phyloP scores from a whole-genome alignment of 2,113 vertebrate species.

The Grammomys dolichurus region DNA sequence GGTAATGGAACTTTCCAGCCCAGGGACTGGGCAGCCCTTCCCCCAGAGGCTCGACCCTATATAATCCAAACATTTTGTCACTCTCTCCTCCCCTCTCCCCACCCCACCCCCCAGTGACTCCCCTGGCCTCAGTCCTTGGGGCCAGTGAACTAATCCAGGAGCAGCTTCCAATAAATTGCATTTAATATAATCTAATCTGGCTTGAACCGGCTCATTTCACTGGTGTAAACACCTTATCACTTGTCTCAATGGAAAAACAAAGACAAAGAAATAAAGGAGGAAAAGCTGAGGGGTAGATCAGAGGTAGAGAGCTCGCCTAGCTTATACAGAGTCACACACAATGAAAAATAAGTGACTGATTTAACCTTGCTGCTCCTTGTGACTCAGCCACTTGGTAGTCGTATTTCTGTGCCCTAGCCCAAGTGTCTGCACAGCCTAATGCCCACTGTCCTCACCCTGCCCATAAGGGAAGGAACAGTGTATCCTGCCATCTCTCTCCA shows the following conservation, averaged over 20 bases:
- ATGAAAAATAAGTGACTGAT: background rate
- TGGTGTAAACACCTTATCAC: too few species aligned
- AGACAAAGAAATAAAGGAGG: too few species aligned
- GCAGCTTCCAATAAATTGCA: too few species aligned
- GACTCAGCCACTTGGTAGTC: background rate
- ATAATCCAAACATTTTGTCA: too few species aligned
- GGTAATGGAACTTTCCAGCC: background rate
- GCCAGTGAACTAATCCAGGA: too few species aligned
- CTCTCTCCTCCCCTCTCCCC: too few species aligned
- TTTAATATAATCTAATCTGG: too few species aligned
- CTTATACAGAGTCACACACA: background rate
- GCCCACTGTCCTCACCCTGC: background rate
- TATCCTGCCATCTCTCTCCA: background rate
- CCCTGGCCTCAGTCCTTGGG: too few species aligned
- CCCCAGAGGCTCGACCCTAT: too few species aligned
- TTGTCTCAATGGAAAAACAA: background rate
- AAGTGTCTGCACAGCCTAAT: background rate
- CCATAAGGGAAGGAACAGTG: background rate
- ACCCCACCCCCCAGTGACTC: too few species aligned
- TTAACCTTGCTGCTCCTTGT: background rate
- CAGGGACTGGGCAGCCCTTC: too few species aligned
- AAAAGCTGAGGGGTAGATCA: background rate
- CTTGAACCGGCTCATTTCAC: too few species aligned
- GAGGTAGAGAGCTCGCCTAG: background rate
- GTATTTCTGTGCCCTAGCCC: background rate